These are phyloP conservation scores for Vespertilio murinus DNA, from an alignment of 2,797 vertebrate species.

Conservation along the genomic window DNA sequence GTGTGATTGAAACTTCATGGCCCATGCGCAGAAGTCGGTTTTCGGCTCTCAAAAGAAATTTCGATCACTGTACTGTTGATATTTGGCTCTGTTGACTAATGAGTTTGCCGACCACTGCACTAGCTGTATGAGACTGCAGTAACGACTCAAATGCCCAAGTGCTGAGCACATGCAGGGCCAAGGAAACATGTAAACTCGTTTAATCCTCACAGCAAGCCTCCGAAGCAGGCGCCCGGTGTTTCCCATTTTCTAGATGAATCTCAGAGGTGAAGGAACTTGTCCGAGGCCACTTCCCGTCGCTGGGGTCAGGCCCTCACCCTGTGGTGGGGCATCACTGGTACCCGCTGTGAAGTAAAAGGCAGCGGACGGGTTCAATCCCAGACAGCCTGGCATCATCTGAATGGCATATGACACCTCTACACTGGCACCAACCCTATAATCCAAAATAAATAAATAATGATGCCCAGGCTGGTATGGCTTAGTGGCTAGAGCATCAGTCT, in stretches of 20 bases:
- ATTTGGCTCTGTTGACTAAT: no score
- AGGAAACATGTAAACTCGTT: not conserved
- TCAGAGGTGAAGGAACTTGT: not conserved
- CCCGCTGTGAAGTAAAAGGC: not conserved
- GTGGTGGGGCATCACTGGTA: not conserved
- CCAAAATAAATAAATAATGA: not conserved
- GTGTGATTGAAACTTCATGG: no score
- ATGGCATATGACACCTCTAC: not conserved
- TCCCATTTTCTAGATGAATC: not conserved
- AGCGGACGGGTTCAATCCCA: not conserved
- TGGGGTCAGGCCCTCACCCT: not conserved
- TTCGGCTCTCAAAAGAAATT: no score
- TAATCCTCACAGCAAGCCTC: not conserved
- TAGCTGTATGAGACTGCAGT: not conserved
- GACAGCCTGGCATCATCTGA: not conserved
- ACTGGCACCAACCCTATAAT: not conserved
- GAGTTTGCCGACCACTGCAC: no score
- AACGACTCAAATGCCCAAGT: not conserved
- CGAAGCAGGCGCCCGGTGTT: not conserved
- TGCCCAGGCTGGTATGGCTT: no score
- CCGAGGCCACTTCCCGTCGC: not conserved
- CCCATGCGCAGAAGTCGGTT: no score
- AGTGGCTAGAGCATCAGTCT: no score
- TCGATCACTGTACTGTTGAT: no score
- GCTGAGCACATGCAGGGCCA: not conserved